Conservation (phyloP, 2,888 invertebrate species). For the Busseola fusca region DNA sequence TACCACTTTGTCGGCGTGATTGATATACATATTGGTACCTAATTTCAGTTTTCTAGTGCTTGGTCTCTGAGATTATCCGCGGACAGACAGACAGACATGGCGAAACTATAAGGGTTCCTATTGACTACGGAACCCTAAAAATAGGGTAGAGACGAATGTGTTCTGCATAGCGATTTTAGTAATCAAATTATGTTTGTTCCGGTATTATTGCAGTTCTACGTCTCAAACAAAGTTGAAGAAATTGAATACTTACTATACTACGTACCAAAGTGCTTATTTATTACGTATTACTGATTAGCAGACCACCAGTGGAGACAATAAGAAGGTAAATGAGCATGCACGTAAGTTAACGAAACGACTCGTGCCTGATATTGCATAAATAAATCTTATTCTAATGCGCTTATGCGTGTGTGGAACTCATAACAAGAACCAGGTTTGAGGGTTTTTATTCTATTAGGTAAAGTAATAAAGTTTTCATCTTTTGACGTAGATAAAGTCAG, state of each 20-base stretch:
- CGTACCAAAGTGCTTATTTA: not conserved
- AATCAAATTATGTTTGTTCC: not conserved
- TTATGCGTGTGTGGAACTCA: conserved; percentile 13
- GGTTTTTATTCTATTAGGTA: conserved; percentile 11
- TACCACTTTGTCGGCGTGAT: no score
- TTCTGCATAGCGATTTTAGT: not conserved
- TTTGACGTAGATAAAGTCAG: not conserved
- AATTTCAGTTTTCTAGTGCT: no score
- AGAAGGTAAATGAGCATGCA: conserved; percentile 26
- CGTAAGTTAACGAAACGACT: conserved; percentile 40
- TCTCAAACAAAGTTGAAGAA: not conserved
- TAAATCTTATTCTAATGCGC: conserved; percentile 44
- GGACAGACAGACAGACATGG: no score
- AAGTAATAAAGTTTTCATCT: not conserved
- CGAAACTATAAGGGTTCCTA: no score
- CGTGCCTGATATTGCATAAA: conserved; percentile 68
- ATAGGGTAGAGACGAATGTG: not conserved
- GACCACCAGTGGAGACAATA: conserved; percentile 48
- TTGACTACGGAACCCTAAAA: no score
- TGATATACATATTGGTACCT: no score
- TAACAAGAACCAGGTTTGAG: conserved; percentile 19
- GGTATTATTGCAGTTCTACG: not conserved
- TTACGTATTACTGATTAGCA: conserved; percentile 17
- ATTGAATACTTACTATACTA: not conserved
- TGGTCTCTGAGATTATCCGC: no score